Percentiles rank a stretch among this genome's conserved stretches.
phyloP scores from a whole-genome alignment of 2,888 invertebrate genomes.

The Tachina fera region DNA sequence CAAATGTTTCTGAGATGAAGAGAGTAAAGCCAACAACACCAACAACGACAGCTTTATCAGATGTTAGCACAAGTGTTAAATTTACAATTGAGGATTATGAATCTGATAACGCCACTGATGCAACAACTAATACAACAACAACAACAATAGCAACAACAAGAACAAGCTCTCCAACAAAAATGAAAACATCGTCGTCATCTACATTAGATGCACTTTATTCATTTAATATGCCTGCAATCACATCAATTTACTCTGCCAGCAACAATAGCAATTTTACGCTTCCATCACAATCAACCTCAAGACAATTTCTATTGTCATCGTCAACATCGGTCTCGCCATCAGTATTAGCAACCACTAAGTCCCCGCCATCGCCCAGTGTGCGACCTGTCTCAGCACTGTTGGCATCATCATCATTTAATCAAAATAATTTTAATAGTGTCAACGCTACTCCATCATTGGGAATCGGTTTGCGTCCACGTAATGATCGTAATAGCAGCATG shows the following conservation, averaged over 20 bases:
- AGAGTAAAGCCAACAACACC: slow-evolving; percentile 69
- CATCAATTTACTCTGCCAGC: slow-evolving; percentile 74
- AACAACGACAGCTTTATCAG: slow-evolving; percentile 74
- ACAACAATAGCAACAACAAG: slow-evolving; percentile 33
- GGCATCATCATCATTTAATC: slow-evolving; percentile 44
- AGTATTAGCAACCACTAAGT: slow-evolving; percentile 35
- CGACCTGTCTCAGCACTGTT: slow-evolving; percentile 64
- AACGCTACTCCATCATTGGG: slow-evolving; percentile 70
- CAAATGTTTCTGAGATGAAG: slow-evolving; percentile 66
- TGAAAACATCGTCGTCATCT: slow-evolving; percentile 58
- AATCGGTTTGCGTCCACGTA: slow-evolving; percentile 77
- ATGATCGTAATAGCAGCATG: slow-evolving; percentile 80
- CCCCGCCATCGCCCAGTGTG: slow-evolving; percentile 48
- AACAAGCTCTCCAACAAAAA: slow-evolving; percentile 42
- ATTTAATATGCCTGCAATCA: slow-evolving; percentile 73
- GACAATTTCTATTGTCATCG: slow-evolving; percentile 61
- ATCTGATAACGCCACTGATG: slow-evolving; percentile 70
- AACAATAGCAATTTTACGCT: slow-evolving; percentile 63
- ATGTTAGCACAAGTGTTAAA: slow-evolving; percentile 70
- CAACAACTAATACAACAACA: slow-evolving; percentile 60
- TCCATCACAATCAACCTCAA: slow-evolving; percentile 60
- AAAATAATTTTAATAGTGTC: slow-evolving; percentile 51
- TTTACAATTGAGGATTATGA: slow-evolving; percentile 75
- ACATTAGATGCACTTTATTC: slow-evolving; percentile 69
- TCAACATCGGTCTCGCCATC: slow-evolving; percentile 50